Evolutionary conservation across 2,888 invertebrate genomes (phyloP), one percentile per base, ranked within the genome.

Genomic region (Polietes domitor): DNA sequence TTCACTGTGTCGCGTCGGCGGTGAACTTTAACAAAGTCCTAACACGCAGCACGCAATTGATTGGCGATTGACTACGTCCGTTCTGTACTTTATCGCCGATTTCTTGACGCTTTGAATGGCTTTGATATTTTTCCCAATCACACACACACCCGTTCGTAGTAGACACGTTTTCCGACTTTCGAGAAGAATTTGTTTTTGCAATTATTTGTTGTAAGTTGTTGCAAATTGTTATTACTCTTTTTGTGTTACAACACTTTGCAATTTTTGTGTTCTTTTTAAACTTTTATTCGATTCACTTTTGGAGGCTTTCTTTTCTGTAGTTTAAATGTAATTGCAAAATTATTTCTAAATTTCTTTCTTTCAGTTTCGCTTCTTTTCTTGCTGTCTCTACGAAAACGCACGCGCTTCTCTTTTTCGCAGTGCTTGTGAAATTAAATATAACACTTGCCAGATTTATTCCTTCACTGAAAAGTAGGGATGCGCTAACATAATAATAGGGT

Each of bases 371-470:
- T 76, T 75, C 71, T 73, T 80, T 82, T 58, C 75, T 78, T 53
- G 82, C 82, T 58, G 71, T 75, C 77, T 75, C n/a, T n/a, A n/a
- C n/a, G n/a, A n/a, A n/a, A n/a, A 70, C 76, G 77, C 78, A 84
- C 84, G 84, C 84, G 84, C 84, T 78, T 61, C 74, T 74, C 75
- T 78, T 63, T 83, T 80, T 61, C n/a, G 83, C 83, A 77, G 70
- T 37, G 1, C n/a, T 53, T 53, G 53, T 19, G 53, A 21, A 53
- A 37, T 37, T 37, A n/a, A n/a, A n/a, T n/a, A n/a, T n/a, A n/a
- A n/a, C n/a, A n/a, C n/a, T n/a, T n/a, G n/a, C n/a, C n/a, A n/a
- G n/a, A n/a, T n/a, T n/a, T n/a, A n/a, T n/a, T n/a, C n/a, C n/a
- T n/a, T n/a, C n/a, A n/a, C n/a, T n/a, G n/a, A n/a, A n/a, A n/a